Evolutionary conservation across 2,113 vertebrate species (phyloP).

Genomic region (Saguinus imperator): DNA sequence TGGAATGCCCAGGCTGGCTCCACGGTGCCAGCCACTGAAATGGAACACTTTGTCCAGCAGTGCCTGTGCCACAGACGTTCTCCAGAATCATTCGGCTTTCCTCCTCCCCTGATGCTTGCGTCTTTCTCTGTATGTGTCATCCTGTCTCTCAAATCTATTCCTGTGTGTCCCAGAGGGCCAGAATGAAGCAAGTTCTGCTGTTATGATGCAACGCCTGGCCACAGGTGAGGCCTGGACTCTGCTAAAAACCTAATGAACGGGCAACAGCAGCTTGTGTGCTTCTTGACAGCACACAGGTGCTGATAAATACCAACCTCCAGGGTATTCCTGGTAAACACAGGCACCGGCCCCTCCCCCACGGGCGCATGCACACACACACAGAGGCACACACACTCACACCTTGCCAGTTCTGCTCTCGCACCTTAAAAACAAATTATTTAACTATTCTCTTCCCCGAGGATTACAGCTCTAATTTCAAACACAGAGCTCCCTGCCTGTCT

Average conservation of each 20-base stretch:
- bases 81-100: neutral
- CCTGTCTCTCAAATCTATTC: constrained; percentile 53
- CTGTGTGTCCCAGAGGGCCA: constrained; percentile 51
- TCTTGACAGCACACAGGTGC: constrained; percentile 56
- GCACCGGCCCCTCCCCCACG: neutral
- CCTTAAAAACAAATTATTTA: constrained; percentile 87
- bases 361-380: neutral
- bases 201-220: constrained; percentile 73
- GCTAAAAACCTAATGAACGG: constrained; percentile 67
- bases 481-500: constrained; percentile 81
- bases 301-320: constrained; percentile 57
- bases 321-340: constrained; percentile 69
- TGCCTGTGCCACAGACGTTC: neutral
- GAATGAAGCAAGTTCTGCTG: constrained; percentile 54
- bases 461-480: constrained; percentile 83
- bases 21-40: fast-evolving
- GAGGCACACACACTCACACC: constrained; percentile 11
- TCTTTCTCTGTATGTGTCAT: constrained; percentile 29
- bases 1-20: neutral
- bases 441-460: constrained; percentile 84
- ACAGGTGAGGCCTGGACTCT: constrained; percentile 72
- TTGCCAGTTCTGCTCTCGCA: constrained; percentile 75
- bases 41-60: neutral
- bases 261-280: constrained; percentile 49
- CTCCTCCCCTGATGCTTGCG: neutral